These are phyloP conservation scores for Ellobius talpinus DNA, from an alignment of 2,113 vertebrate species.

Conservation along the genomic window DNA sequence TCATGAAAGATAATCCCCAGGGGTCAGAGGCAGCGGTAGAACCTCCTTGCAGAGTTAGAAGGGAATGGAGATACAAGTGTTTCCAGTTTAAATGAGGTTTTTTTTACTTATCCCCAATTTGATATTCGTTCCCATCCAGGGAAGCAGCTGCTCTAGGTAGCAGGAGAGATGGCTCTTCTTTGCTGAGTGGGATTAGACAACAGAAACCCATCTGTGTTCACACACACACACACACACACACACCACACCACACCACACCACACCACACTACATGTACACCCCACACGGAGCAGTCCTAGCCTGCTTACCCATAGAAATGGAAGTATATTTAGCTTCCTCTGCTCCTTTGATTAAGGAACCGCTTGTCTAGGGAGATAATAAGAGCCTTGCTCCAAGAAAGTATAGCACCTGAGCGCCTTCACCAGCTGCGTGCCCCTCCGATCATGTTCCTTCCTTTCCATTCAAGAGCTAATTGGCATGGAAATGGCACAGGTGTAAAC, in stretches of 20 bases:
- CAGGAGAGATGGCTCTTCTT: not conserved
- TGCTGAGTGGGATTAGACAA: not conserved
- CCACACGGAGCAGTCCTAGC: not conserved
- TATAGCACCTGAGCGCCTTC: slow-evolving; percentile 73
- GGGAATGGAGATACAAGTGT: not conserved
- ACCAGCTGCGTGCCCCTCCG: slow-evolving; percentile 72
- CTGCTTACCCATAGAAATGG: slow-evolving; percentile 63
- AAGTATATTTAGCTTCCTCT: slow-evolving; percentile 81
- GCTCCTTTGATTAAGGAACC: slow-evolving; percentile 78
- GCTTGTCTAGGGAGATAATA: slow-evolving; percentile 79
- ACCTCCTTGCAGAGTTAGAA: not conserved
- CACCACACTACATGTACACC: not conserved
- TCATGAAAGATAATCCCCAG: not conserved
- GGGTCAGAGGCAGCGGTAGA: not conserved
- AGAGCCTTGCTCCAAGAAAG: slow-evolving; percentile 76
- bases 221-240: not conserved
- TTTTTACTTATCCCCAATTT: not conserved
- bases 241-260: rapidly evolving
- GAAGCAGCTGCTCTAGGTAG: not conserved
- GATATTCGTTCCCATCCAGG: not conserved
- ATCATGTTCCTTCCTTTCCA: slow-evolving; percentile 68
- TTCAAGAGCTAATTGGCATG: slow-evolving; percentile 77
- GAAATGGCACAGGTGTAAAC: slow-evolving; percentile 81
- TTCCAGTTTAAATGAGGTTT: slow-evolving; percentile 1
- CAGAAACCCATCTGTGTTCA: not conserved